Percentiles rank a stretch among this genome's conserved stretches.
Evolutionary conservation across 1,140 invertebrate species (phyloP).

Genomic region (Pogonomyrmex barbatus): DNA sequence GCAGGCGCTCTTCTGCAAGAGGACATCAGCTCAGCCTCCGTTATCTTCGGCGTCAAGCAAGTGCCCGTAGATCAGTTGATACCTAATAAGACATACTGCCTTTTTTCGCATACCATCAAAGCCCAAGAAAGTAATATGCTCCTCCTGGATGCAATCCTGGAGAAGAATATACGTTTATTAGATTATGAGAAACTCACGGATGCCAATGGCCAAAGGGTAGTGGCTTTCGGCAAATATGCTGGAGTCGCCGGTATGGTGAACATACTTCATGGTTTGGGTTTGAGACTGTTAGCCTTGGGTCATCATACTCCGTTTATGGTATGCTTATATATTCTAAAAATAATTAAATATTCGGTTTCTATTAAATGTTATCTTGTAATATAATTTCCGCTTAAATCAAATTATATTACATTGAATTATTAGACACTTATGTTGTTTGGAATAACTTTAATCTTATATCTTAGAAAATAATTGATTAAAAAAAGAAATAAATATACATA

Average conservation of each 20-base stretch:
- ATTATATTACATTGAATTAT: background rate
- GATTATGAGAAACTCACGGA: slow-evolving; percentile 99
- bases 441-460: background rate
- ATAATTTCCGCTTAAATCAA: background rate
- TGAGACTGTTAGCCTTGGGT: slow-evolving; percentile 96
- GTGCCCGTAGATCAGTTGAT: slow-evolving; percentile 97
- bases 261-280: slow-evolving; percentile 98
- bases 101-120: slow-evolving; percentile 99
- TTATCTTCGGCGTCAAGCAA: slow-evolving; percentile 99
- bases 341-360: background rate
- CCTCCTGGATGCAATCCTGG: slow-evolving; percentile 97
- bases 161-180: slow-evolving; percentile 98
- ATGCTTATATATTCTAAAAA: slow-evolving; percentile 60
- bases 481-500: background rate
- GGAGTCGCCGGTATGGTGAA: slow-evolving; percentile 99
- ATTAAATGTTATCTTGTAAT: background rate
- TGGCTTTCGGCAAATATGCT: slow-evolving; percentile 99
- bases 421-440: background rate
- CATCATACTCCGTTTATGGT: slow-evolving; percentile 99
- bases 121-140: slow-evolving; percentile 99
- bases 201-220: slow-evolving; percentile 94
- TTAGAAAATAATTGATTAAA: background rate
- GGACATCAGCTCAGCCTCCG: slow-evolving; percentile 97
- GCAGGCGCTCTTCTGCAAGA: slow-evolving; percentile 96
- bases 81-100: slow-evolving; percentile 98